Percentiles rank a stretch among this genome's conserved stretches.
Evolutionary conservation across 1,140 invertebrate species (phyloP).

Genomic region (Dendroctonus ponderosae): DNA sequence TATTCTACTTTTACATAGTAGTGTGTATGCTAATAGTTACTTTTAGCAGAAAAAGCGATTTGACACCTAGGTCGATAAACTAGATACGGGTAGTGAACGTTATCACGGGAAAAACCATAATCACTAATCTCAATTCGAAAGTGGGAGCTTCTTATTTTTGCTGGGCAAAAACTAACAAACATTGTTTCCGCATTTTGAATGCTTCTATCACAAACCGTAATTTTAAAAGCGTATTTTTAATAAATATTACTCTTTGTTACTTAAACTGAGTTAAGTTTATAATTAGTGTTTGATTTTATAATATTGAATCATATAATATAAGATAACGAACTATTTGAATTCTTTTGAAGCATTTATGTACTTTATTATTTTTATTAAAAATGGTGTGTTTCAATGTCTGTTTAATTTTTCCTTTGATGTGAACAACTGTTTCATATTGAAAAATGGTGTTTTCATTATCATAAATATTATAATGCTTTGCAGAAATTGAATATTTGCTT

Average conservation of each 20-base stretch:
- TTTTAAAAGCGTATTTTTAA: slow-evolving; percentile 20
- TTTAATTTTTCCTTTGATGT: slow-evolving; percentile 9
- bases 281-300: slow-evolving; percentile 40
- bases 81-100: no score
- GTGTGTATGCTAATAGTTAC: no score
- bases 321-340: slow-evolving; percentile 39
- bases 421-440: no score
- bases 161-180: slow-evolving; percentile 11
- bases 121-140: background rate
- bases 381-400: slow-evolving; percentile 46
- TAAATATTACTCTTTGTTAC: slow-evolving; percentile 37
- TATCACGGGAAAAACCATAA: background rate
- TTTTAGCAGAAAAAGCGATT: no score
- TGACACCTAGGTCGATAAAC: no score
- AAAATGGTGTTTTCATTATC: no score
- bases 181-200: slow-evolving; percentile 12
- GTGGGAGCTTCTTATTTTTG: slow-evolving; percentile 6
- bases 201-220: slow-evolving; percentile 24
- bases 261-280: slow-evolving; percentile 38
- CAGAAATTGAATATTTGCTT: no score
- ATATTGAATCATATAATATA: slow-evolving; percentile 34
- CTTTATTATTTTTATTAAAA: slow-evolving; percentile 51
- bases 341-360: slow-evolving; percentile 48
- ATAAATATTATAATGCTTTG: no score
- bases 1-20: no score